phyloP scores from a whole-genome alignment of 2,113 vertebrate genomes.

The Saccopteryx bilineata region DNA sequence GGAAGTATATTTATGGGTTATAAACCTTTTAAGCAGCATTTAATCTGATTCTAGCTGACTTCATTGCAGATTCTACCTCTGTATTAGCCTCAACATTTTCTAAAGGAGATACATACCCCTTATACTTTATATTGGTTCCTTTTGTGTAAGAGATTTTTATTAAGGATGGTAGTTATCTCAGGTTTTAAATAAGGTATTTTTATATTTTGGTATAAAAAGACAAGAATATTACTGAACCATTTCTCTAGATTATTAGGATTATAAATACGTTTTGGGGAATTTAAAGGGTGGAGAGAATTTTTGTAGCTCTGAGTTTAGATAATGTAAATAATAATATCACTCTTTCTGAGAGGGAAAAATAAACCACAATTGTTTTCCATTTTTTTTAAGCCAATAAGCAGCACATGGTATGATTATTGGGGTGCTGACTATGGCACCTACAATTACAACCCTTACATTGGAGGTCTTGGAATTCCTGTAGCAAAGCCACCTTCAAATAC shows the following conservation, averaged over 20 bases:
- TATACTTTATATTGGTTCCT: not conserved
- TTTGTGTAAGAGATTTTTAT: not conserved
- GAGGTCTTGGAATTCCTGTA: constrained; percentile 96
- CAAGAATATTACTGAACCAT: not conserved
- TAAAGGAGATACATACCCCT: not conserved
- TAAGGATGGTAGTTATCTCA: not conserved
- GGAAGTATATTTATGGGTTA: not conserved
- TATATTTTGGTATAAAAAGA: constrained; percentile 21
- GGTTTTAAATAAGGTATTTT: not conserved
- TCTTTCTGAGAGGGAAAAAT: not conserved
- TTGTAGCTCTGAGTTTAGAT: not conserved
- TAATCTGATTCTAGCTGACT: not conserved
- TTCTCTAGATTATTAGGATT: not conserved
- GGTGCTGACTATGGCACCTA: constrained; percentile 98
- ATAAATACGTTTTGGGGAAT: not conserved
- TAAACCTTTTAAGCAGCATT: not conserved
- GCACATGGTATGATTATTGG: constrained; percentile 99
- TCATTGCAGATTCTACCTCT: not conserved
- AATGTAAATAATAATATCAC: not conserved
- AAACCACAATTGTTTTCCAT: not conserved
- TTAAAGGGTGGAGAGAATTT: not conserved
- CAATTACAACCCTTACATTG: constrained; percentile 98
- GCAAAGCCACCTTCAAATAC: constrained; percentile 94
- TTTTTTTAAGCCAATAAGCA: constrained; percentile 96
- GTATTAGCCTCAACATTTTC: not conserved